A percentile compares a stretch with the other conserved stretches of the same genome.
phyloP scores from a whole-genome alignment of 2,113 vertebrate genomes.

The Ursus arctos region DNA sequence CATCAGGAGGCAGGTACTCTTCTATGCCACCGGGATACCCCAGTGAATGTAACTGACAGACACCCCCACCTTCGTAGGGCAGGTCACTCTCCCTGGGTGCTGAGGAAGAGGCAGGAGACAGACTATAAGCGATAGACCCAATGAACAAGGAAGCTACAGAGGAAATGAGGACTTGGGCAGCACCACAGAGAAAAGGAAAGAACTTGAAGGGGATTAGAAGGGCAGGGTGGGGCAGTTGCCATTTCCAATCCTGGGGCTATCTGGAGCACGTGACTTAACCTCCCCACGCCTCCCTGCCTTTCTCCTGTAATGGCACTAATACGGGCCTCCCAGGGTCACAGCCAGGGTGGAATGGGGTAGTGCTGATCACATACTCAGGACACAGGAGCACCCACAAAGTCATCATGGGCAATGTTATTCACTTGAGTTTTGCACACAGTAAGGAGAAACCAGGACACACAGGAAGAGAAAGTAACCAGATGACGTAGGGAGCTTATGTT shows the following conservation, averaged over 20 bases:
- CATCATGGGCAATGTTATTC: neutral
- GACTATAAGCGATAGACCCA: neutral
- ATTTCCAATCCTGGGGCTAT: accelerated
- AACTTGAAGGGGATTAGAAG: neutral
- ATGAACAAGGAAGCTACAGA: neutral
- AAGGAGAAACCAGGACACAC: neutral
- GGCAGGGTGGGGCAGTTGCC: accelerated
- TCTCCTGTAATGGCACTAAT: neutral
- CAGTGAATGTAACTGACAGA: neutral
- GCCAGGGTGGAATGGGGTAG: accelerated
- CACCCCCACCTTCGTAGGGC: neutral
- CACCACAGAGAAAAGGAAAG: neutral
- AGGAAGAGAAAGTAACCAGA: neutral
- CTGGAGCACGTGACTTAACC: neutral
- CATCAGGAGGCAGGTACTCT: neutral
- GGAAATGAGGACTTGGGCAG: neutral
- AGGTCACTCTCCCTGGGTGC: accelerated
- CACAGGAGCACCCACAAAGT: neutral
- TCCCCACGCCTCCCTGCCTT: neutral
- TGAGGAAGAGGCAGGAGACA: neutral
- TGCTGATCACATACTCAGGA: accelerated
- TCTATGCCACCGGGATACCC: neutral
- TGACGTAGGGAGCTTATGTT: neutral
- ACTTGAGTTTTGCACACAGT: neutral
- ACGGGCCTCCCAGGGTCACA: neutral